Conservation (phyloP, 2,113 vertebrate genomes). For the Oreocharis arfaki region DNA sequence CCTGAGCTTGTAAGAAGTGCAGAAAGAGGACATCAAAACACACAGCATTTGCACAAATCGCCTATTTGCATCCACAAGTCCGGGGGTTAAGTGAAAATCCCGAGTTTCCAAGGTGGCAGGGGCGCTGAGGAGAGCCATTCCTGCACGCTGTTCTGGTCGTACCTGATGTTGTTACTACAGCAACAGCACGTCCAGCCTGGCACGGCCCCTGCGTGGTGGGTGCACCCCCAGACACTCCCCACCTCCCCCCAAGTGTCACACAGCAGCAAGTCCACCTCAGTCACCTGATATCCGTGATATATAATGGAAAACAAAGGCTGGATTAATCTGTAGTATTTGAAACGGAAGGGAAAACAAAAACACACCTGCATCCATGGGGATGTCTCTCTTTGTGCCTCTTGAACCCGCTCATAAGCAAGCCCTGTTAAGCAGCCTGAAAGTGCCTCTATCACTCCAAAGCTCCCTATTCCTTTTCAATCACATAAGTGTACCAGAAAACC, state of each 20-base stretch:
- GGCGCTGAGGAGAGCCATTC: neutral
- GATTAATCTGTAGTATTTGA: neutral
- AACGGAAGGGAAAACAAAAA: neutral
- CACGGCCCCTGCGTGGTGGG: neutral
- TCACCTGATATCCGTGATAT: accelerated
- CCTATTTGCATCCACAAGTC: neutral
- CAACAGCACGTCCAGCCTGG: neutral
- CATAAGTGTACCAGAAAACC: neutral
- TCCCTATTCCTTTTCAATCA: neutral
- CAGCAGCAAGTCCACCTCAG: neutral
- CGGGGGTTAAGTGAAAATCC: neutral
- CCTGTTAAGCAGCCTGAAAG: neutral
- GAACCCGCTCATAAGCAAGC: neutral
- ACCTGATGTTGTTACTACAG: neutral
- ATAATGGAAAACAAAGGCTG: neutral
- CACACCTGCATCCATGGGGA: neutral
- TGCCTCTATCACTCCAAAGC: neutral
- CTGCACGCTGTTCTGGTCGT: neutral
- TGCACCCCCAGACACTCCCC: neutral
- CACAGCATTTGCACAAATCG: neutral
- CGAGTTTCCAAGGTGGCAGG: neutral
- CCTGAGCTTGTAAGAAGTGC: neutral
- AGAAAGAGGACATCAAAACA: neutral
- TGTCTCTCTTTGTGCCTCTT: neutral
- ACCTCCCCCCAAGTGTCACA: neutral